Percentiles rank a stretch among this genome's conserved stretches.
Evolutionary conservation across 2,113 vertebrate species (phyloP).

Genomic region (Colossoma macropomum): DNA sequence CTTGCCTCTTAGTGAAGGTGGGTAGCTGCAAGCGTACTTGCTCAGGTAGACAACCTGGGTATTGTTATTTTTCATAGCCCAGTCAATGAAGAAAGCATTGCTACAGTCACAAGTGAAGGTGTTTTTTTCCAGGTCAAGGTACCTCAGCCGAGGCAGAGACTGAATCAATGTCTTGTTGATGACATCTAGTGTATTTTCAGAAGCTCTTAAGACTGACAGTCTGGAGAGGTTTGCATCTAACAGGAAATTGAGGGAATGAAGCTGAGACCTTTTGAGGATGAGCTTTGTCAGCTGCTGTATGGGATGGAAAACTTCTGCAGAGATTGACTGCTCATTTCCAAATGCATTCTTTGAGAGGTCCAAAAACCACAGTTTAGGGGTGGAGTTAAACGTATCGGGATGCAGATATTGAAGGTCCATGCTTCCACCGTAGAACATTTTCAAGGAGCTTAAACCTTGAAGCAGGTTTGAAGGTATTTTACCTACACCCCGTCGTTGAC

Average conservation of each 20-base stretch:
- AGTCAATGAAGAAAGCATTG: conserved; percentile 70
- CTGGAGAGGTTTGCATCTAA: conserved; percentile 58
- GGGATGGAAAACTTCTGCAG: conserved; percentile 61
- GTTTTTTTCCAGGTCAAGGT: conserved; percentile 72
- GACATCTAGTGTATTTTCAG: conserved; percentile 64
- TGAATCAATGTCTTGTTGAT: conserved; percentile 50
- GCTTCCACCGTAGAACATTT: conserved; percentile 61
- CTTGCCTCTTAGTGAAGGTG: conserved; percentile 50
- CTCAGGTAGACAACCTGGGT: conserved; percentile 74
- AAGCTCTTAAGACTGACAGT: conserved; percentile 67
- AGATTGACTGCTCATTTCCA: conserved; percentile 33
- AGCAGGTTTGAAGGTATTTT: conserved; percentile 69
- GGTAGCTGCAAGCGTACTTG: conserved; percentile 74
- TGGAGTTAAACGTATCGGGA: conserved; percentile 64
- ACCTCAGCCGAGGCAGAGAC: conserved; percentile 64
- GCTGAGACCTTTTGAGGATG: conserved; percentile 60
- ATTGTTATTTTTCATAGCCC: conserved; percentile 53
- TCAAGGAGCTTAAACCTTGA: conserved; percentile 72
- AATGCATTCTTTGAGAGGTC: conserved; percentile 73
- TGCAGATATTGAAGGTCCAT: conserved; percentile 53
- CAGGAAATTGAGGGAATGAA: conserved; percentile 73
- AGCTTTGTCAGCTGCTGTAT: conserved; percentile 66
- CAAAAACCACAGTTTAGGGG: conserved; percentile 64
- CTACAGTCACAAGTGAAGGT: conserved; percentile 74
- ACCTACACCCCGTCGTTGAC: conserved; percentile 59